Base-by-base conservation (phyloP, 2,113 vertebrate genomes). In the Peromyscus maniculatus region DNA sequence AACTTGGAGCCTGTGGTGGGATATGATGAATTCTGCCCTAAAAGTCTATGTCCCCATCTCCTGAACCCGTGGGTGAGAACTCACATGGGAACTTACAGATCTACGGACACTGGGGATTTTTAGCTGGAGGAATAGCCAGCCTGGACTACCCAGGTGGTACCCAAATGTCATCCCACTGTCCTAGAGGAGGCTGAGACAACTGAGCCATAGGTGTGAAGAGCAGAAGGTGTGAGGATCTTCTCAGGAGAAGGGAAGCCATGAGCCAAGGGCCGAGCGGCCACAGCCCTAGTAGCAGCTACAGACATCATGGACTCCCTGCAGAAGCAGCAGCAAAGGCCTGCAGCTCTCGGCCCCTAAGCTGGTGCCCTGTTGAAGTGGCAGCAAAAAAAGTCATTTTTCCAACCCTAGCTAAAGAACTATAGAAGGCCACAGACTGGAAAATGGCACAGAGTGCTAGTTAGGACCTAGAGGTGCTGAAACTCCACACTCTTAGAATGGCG, bases 1-100 rank as follows among this genome's bases (percentile, higher is more conserved):
- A 0, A 22, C 4, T 55, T 21, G 0, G 36, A 64, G 79, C 4
- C 19, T 24, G 1, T 2, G 39, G 62, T 9, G 49, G 12, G 24
- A 31, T 6, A n/a, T 33, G 21, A 49, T 89, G 52, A 74, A 77
- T 26, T 4, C 26, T 0, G 0, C 21, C 72, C n/a, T 19, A 43
- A 22, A 39, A 74, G 11, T 5, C 24, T n/a, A 16, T 4, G 33
- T 21, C 31, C 24, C 31, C 2, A 8, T 49, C 26, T 16, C 5
- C 26, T 80, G 82, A 72, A 64, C 2, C n/a, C 12, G 11, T 52
- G 33, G 43, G 6, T 21, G 7, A 66, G 55, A 79, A 39, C 39
- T 78, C 24, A 39, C 10, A 0, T 6, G 36, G 79, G 28, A 39
- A 36, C 26, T 87, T 67, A 59, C 10, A 13, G 15, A 55, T 3